Conservation (phyloP, 2,797 vertebrate species). For the Rhabdophis nuchalis region DNA sequence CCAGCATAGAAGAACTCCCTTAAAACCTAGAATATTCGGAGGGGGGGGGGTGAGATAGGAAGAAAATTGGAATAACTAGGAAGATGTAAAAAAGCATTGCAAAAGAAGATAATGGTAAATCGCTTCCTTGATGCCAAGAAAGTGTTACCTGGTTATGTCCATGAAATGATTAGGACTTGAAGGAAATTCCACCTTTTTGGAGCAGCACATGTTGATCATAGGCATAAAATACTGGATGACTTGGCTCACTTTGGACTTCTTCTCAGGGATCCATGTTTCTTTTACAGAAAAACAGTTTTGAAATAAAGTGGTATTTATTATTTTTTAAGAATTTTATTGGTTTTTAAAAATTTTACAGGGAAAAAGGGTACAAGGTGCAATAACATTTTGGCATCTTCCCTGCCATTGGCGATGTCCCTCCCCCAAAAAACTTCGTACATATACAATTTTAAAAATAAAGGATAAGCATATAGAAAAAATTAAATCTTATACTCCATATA, state of each 20-base stretch:
- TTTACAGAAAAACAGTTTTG: not conserved
- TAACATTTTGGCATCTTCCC: too few relatives aligned
- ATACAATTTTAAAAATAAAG: too few relatives aligned
- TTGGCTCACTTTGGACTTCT: not conserved
- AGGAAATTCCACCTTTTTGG: not conserved
- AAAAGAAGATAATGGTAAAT: not conserved
- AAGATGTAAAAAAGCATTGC: not conserved
- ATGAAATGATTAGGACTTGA: not conserved
- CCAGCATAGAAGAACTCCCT: not conserved
- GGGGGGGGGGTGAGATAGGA: not conserved
- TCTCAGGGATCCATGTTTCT: not conserved
- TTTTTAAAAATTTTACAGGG: too few relatives aligned
- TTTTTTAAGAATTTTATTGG: too few relatives aligned
- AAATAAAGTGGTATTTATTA: not conserved
- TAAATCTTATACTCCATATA: too few relatives aligned
- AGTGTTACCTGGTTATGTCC: not conserved
- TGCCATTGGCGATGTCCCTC: too few relatives aligned
- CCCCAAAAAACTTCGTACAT: too few relatives aligned
- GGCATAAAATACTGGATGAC: not conserved
- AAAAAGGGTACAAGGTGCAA: too few relatives aligned
- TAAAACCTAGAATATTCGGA: not conserved
- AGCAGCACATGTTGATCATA: not conserved
- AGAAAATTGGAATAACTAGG: not conserved
- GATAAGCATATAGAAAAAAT: too few relatives aligned
- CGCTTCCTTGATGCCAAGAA: not conserved